A percentile compares a stretch with the other conserved stretches of the same genome.
These are phyloP conservation scores for Strix uralensis DNA, from an alignment of 2,113 vertebrate genomes.

Conservation along the genomic window DNA sequence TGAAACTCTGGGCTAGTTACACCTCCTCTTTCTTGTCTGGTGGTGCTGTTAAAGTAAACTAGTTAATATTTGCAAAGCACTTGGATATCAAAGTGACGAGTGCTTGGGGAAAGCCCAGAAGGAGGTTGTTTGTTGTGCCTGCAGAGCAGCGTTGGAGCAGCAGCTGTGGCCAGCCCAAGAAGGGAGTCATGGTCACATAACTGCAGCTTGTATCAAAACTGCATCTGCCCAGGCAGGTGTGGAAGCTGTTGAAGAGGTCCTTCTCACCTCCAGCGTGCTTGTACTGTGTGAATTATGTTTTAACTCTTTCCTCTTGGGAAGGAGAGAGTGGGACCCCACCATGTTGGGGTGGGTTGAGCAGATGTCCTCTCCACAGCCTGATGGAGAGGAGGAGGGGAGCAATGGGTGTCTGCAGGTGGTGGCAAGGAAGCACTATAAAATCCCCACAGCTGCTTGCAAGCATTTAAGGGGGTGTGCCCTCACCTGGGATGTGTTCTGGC, in stretches of 20 bases:
- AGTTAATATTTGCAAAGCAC: not conserved
- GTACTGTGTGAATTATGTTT: not conserved
- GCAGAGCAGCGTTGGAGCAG: not conserved
- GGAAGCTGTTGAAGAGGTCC: not conserved
- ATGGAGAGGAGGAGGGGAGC: not conserved
- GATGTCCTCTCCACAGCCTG: not conserved
- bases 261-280: not conserved
- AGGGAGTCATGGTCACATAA: not conserved
- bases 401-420: not conserved
- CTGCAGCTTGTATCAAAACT: not conserved
- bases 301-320: not conserved
- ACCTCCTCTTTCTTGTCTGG: not conserved
- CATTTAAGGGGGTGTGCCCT: not conserved
- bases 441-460: not conserved
- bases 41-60: not conserved
- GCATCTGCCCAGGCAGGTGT: not conserved
- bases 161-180: not conserved
- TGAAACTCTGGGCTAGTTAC: not conserved
- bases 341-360: not conserved
- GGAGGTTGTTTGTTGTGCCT: not conserved
- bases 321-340: not conserved
- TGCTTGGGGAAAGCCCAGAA: accelerated
- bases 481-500: not conserved
- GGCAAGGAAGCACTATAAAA: not conserved
- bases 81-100: not conserved